These are phyloP conservation scores for Drosophila sordidula DNA, from an alignment of 2,888 invertebrate species.

Conservation along the genomic window DNA sequence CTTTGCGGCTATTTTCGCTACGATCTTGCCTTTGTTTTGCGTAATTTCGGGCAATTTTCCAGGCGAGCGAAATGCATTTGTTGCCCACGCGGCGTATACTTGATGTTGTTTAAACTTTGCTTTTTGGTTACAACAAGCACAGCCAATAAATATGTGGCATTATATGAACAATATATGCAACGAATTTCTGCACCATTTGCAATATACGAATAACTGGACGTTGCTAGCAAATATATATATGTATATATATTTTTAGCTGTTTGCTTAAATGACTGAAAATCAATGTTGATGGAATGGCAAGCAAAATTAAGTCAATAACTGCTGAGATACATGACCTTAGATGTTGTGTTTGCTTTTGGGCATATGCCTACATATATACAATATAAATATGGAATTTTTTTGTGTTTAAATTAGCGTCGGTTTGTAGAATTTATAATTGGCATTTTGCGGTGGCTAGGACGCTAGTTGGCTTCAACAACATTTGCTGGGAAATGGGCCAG, in stretches of 20 bases:
- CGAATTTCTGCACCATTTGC: slow-evolving; percentile 56
- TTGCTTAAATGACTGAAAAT: slow-evolving; percentile 68
- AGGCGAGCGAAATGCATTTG: slow-evolving; percentile 43
- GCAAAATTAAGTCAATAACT: slow-evolving; percentile 73
- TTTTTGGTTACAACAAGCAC: slow-evolving; percentile 49
- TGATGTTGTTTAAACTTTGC: slow-evolving; percentile 60
- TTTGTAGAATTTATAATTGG: slow-evolving; percentile 48
- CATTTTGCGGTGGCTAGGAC: slow-evolving; percentile 41
- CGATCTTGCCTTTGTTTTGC: slow-evolving; percentile 21
- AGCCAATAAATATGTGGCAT: slow-evolving; percentile 47
- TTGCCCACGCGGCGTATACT: slow-evolving; percentile 61
- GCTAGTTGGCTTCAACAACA: slow-evolving; percentile 12
- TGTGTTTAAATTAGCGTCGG: slow-evolving; percentile 59
- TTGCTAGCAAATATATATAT: background rate
- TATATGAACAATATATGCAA: slow-evolving; percentile 32
- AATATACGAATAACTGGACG: slow-evolving; percentile 43
- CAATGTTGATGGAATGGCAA: slow-evolving; percentile 56
- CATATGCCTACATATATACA: slow-evolving; percentile 1
- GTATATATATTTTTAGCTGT: slow-evolving; percentile 30
- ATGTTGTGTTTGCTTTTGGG: slow-evolving; percentile 32
- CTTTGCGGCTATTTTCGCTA: slow-evolving; percentile 32
- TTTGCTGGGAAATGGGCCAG: slow-evolving; percentile 8
- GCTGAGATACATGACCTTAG: slow-evolving; percentile 51
- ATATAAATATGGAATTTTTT: slow-evolving; percentile 47
- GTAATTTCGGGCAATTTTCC: slow-evolving; percentile 28